Conservation (phyloP, 2,888 invertebrate genomes). For the Eupithecia vulgata region DNA sequence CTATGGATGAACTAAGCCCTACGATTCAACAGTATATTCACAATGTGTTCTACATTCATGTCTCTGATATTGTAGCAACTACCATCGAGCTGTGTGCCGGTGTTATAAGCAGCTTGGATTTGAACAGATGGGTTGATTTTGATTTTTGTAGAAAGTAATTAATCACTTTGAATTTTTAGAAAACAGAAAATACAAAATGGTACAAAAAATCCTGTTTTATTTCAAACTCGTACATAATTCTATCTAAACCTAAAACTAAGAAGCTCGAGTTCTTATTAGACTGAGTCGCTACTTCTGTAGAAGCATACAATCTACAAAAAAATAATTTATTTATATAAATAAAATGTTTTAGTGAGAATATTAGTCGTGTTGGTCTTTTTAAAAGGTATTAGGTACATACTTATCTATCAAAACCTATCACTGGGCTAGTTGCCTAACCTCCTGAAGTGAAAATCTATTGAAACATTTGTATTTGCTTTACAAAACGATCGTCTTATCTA, state of each 20-base stretch:
- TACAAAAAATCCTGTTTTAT: background rate
- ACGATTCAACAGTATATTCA: slow-evolving; percentile 44
- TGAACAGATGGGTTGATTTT: slow-evolving; percentile 74
- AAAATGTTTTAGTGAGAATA: background rate
- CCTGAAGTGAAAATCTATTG: background rate
- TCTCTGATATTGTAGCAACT: slow-evolving; percentile 60
- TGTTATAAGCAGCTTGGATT: slow-evolving; percentile 70
- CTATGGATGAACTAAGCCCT: slow-evolving; percentile 32
- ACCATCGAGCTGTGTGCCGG: slow-evolving; percentile 70
- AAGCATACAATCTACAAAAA: too few species aligned
- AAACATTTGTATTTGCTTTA: background rate
- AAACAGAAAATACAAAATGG: background rate
- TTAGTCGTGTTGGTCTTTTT: background rate
- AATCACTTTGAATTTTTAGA: background rate
- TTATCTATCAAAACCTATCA: background rate
- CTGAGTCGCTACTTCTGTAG: too few species aligned
- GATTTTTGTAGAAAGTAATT: slow-evolving; percentile 62
- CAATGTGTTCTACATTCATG: slow-evolving; percentile 64
- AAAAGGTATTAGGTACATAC: background rate
- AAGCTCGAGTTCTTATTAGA: too few species aligned
- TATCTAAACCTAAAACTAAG: too few species aligned
- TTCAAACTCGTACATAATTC: background rate
- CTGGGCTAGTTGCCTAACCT: background rate
- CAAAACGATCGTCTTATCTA: background rate
- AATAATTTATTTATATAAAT: too few species aligned